Evolutionary conservation across 2,797 vertebrate genomes (phyloP).

Genomic region (Dendrocincla fuliginosa): DNA sequence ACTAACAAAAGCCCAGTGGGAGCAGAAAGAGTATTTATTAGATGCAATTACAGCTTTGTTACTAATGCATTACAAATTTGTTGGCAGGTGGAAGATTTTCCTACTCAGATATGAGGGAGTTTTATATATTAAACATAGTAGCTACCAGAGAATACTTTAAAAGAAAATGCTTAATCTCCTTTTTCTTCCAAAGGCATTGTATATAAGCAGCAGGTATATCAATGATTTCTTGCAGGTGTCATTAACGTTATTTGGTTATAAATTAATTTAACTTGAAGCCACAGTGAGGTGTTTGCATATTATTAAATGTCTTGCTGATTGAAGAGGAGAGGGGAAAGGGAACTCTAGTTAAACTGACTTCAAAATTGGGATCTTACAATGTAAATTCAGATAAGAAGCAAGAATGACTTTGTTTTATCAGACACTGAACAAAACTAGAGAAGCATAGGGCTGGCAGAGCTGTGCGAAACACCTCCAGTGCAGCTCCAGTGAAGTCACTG

Average conservation of each 20-base stretch:
- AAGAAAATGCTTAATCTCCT: neutral
- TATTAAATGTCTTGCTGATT: neutral
- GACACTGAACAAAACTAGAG: neutral
- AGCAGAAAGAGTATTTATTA: constrained; percentile 9
- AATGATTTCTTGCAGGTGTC: neutral
- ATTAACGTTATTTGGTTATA: neutral
- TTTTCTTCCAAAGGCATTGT: neutral
- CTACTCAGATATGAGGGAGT: neutral
- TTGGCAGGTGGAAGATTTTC: neutral
- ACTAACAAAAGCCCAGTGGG: constrained; percentile 21
- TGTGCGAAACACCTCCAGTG: neutral
- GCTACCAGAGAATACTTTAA: neutral
- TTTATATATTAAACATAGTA: neutral
- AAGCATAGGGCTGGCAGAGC: neutral
- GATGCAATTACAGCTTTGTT: neutral
- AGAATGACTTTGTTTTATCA: neutral
- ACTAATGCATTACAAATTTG: neutral
- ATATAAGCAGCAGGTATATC: neutral
- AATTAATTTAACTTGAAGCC: neutral
- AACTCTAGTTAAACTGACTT: neutral
- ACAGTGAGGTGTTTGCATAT: neutral
- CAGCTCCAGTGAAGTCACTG: neutral
- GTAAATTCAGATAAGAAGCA: neutral
- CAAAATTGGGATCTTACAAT: neutral
- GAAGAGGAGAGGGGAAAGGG: neutral